Conservation (phyloP, 2,888 invertebrate genomes). For the Ophion ventricosus region DNA sequence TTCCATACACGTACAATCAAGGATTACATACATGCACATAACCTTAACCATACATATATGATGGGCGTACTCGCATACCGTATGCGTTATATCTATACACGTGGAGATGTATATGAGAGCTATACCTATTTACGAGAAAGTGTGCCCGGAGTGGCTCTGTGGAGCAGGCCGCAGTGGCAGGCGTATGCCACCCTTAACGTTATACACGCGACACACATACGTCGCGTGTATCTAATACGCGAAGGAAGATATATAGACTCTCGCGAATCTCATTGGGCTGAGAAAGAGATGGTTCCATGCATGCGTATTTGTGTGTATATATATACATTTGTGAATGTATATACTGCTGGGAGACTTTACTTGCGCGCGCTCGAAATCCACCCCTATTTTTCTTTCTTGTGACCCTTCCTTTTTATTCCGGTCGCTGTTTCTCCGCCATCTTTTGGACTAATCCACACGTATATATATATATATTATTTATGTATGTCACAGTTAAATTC, state of each 20-base stretch:
- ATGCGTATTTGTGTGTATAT: neutral
- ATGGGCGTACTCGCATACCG: neutral
- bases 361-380: constrained; percentile 38
- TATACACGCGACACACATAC: constrained; percentile 30
- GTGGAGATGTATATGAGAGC: neutral
- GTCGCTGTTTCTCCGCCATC: constrained; percentile 29
- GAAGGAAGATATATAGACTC: constrained; percentile 57
- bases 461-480: neutral
- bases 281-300: constrained; percentile 16
- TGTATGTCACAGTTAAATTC: no score
- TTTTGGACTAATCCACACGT: constrained; percentile 18
- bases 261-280: constrained; percentile 48
- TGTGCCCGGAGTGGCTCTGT: constrained; percentile 48
- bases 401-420: constrained; percentile 24
- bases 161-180: constrained; percentile 37
- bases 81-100: constrained; percentile 6
- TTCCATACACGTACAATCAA: no score
- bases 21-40: no score
- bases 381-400: constrained; percentile 29
- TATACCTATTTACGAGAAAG: constrained; percentile 9
- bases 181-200: constrained; percentile 38
- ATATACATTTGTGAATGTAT: no score
- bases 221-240: constrained; percentile 56
- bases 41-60: neutral
- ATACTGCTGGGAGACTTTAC: constrained; percentile 39